Conservation (phyloP, 2,113 vertebrate genomes). For the Cryptotis parvus region DNA sequence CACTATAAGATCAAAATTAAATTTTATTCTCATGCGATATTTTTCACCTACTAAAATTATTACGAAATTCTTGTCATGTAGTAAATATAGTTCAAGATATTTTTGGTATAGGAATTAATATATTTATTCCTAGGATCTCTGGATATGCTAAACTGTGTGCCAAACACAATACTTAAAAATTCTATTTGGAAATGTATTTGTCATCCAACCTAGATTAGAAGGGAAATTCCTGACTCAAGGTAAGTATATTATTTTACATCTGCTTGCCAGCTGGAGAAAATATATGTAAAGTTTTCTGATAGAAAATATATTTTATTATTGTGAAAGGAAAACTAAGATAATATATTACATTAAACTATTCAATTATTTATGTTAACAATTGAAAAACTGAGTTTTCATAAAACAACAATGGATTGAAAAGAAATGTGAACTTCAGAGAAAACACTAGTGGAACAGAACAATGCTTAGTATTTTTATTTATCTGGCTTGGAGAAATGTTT, state of each 20-base stretch:
- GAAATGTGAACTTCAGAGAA: neutral
- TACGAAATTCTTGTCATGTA: neutral
- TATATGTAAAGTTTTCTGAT: slow-evolving; percentile 4
- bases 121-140: neutral
- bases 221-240: neutral
- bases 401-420: neutral
- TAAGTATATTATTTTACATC: neutral
- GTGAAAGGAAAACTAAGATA: neutral
- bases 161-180: neutral
- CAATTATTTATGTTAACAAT: neutral
- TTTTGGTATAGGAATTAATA: neutral
- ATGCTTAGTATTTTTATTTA: neutral
- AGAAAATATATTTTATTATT: neutral
- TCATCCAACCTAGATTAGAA: neutral
- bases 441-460: neutral
- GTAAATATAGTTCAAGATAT: neutral
- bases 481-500: neutral
- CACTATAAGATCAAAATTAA: neutral
- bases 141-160: neutral
- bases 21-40: neutral
- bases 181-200: neutral
- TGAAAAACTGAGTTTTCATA: neutral
- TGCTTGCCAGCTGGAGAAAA: neutral
- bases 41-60: slow-evolving; percentile 14
- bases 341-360: neutral